Evolutionary conservation across 1,140 invertebrate species (phyloP).

Genomic region (Pogonognathellus flavescens): DNA sequence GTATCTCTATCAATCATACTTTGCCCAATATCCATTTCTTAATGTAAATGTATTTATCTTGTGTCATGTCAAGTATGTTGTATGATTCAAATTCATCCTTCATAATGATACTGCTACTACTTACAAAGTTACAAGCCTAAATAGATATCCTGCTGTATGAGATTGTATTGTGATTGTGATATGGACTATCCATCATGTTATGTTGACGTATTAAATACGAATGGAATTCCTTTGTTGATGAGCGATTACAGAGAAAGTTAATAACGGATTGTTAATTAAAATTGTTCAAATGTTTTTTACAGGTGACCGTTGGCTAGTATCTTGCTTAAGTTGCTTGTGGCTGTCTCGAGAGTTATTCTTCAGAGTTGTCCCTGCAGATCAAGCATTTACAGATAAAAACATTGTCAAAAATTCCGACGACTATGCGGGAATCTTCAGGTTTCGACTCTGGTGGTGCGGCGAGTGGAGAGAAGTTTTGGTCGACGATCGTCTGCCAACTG

Average conservation of each 20-base stretch:
- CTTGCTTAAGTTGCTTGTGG: conserved; percentile 87
- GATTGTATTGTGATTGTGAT: neutral
- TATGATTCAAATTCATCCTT: too few species aligned
- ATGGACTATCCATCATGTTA: too few species aligned
- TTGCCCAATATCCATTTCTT: too few species aligned
- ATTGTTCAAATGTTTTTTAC: conserved; percentile 68
- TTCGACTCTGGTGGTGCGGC: conserved; percentile 95
- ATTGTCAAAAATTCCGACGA: conserved; percentile 71
- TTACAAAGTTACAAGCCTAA: too few species aligned
- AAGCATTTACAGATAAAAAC: conserved; percentile 79
- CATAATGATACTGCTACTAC: too few species aligned
- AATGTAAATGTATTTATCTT: too few species aligned
- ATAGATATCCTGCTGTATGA: too few species aligned
- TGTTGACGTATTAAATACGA: neutral
- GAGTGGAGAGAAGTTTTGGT: conserved; percentile 96
- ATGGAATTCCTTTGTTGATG: conserved; percentile 3
- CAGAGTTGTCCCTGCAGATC: conserved; percentile 94
- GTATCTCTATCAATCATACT: too few species aligned
- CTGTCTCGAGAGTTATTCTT: conserved; percentile 92
- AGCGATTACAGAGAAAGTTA: neutral
- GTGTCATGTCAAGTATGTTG: too few species aligned
- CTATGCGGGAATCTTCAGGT: conserved; percentile 89
- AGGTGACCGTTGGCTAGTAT: conserved; percentile 93
- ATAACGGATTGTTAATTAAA: neutral
- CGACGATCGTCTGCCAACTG: conserved; percentile 94